phyloP scores from a whole-genome alignment of 1,140 invertebrate species.

The Zeugodacus cucurbitae region DNA sequence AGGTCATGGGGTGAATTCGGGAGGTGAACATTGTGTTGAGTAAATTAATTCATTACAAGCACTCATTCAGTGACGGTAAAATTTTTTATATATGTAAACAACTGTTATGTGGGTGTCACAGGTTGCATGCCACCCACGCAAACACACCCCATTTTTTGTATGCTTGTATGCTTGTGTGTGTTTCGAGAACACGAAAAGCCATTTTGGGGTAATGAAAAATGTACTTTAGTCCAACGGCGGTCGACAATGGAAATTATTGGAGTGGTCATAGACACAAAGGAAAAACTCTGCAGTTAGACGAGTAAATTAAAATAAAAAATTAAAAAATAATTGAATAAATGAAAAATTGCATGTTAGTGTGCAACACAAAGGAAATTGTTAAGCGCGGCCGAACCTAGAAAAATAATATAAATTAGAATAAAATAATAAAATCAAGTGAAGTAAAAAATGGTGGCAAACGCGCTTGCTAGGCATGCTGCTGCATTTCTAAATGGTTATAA shows the following conservation, averaged over 20 bases:
- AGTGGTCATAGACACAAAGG: neutral
- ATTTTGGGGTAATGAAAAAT: slow-evolving; percentile 20
- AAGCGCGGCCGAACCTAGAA: neutral
- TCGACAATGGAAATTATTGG: slow-evolving; percentile 15
- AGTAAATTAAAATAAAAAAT: neutral
- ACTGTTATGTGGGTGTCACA: neutral
- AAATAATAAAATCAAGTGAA: neutral
- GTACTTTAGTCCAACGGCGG: neutral
- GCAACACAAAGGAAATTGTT: neutral
- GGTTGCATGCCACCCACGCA: neutral
- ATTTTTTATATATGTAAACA: neutral
- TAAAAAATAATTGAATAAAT: slow-evolving; percentile 27
- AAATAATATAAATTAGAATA: neutral
- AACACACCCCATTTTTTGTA: neutral
- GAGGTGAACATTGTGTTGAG: neutral
- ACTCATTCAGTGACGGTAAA: no score
- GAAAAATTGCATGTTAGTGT: slow-evolving; percentile 25
- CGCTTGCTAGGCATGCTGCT: neutral
- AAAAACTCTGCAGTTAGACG: neutral
- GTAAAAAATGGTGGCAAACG: neutral
- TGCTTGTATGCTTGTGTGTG: neutral
- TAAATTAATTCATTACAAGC: slow-evolving; percentile 36
- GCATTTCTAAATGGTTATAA: neutral
- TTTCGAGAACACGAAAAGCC: neutral
- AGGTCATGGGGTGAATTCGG: neutral